These are phyloP conservation scores for Pelusios castaneus DNA, from an alignment of 2,113 vertebrate species.

Conservation along the genomic window DNA sequence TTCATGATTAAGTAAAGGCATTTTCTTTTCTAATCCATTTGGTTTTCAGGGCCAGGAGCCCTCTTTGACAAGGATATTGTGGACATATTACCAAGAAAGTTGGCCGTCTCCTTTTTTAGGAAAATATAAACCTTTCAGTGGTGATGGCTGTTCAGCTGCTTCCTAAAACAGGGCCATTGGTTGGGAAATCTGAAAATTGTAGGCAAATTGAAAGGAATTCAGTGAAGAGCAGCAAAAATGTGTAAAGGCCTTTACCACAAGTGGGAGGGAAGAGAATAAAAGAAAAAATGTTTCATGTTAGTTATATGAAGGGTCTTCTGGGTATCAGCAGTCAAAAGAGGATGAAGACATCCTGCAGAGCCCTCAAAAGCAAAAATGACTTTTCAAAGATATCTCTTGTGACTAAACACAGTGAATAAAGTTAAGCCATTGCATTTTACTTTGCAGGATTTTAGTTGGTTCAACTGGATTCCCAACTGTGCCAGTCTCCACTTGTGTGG, in stretches of 20 bases:
- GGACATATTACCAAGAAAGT: background rate
- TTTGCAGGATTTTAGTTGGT: background rate
- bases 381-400: background rate
- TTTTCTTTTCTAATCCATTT: background rate
- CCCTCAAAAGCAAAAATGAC: background rate
- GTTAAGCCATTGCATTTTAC: background rate
- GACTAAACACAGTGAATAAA: background rate
- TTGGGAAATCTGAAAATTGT: background rate
- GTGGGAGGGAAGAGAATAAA: background rate
- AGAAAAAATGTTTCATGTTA: background rate
- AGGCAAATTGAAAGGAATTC: background rate
- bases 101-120: background rate
- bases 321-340: background rate
- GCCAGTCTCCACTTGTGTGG: background rate
- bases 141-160: background rate
- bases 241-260: background rate
- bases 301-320: background rate
- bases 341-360: background rate
- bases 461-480: background rate
- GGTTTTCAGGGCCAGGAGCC: background rate
- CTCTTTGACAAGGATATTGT: background rate
- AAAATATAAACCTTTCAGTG: background rate
- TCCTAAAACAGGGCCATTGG: background rate
- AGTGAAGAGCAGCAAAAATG: background rate
- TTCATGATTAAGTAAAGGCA: background rate